These are phyloP conservation scores for Macrochelys suwanniensis DNA, from an alignment of 2,797 vertebrate genomes.

Conservation along the genomic window DNA sequence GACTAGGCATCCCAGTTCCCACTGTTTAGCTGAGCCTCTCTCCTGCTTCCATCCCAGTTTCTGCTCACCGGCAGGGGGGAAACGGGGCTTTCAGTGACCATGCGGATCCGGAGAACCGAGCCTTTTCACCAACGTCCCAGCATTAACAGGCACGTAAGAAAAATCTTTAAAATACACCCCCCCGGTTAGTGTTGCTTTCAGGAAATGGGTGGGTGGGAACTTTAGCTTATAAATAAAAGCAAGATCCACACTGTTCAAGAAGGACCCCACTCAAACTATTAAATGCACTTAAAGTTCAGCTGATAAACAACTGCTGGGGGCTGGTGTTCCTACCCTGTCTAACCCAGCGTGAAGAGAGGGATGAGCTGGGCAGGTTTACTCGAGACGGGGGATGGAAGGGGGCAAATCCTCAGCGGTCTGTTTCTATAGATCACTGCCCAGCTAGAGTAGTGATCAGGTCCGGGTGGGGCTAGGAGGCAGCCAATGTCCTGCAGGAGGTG, in stretches of 20 bases:
- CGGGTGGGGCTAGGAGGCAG: not conserved
- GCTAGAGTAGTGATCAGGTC: not conserved
- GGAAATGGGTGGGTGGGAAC: not conserved
- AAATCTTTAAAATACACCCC: not conserved
- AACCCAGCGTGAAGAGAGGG: not conserved
- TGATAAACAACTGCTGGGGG: not conserved
- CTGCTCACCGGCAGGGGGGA: rapidly evolving
- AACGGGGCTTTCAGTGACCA: not conserved
- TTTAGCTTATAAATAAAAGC: no score
- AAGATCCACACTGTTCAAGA: not conserved
- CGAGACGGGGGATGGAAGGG: no score
- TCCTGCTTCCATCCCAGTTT: not conserved
- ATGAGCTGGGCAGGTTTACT: no score
- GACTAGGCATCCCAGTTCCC: not conserved
- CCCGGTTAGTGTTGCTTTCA: not conserved
- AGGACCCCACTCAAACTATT: not conserved
- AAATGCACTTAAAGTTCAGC: not conserved
- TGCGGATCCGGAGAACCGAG: not conserved
- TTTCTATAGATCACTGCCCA: not conserved
- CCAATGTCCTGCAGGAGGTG: not conserved
- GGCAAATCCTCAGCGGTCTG: not conserved
- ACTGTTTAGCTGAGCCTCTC: not conserved
- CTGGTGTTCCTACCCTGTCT: no score
- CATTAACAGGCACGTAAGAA: not conserved
- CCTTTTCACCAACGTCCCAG: not conserved